phyloP scores from a whole-genome alignment of 2,113 vertebrate species.

The Addax nasomaculatus region DNA sequence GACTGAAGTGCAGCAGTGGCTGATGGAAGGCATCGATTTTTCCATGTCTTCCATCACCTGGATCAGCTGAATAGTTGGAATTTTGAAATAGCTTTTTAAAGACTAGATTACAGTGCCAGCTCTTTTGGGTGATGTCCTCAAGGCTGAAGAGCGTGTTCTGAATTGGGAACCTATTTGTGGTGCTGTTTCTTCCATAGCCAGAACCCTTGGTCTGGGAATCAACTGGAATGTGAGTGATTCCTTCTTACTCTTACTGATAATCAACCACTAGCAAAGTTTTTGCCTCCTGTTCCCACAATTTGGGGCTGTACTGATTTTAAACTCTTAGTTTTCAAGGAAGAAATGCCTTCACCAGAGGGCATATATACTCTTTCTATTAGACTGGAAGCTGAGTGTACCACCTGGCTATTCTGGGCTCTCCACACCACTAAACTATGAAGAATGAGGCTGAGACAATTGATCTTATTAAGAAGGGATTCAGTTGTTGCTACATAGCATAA shows the following conservation, averaged over 20 bases:
- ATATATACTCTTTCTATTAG: not conserved
- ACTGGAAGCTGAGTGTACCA: not conserved
- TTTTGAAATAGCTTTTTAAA: not conserved
- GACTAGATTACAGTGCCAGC: not conserved
- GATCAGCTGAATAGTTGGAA: not conserved
- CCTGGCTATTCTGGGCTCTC: not conserved
- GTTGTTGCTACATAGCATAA: not conserved
- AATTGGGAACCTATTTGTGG: not conserved
- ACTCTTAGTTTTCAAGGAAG: not conserved
- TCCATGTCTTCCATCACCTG: not conserved
- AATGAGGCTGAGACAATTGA: not conserved
- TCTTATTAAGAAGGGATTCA: not conserved
- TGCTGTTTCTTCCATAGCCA: not conserved
- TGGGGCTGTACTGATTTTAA: not conserved
- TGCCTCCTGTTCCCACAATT: not conserved
- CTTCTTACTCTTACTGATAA: not conserved
- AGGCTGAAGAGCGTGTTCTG: not conserved
- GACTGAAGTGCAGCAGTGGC: not conserved
- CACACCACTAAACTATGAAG: not conserved
- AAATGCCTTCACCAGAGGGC: not conserved
- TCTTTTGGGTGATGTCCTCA: not conserved
- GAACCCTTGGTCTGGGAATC: not conserved
- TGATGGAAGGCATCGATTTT: not conserved
- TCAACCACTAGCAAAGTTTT: not conserved
- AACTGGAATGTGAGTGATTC: not conserved